phyloP scores from a whole-genome alignment of 2,797 vertebrate genomes.

The Coracias cyanogaster region DNA sequence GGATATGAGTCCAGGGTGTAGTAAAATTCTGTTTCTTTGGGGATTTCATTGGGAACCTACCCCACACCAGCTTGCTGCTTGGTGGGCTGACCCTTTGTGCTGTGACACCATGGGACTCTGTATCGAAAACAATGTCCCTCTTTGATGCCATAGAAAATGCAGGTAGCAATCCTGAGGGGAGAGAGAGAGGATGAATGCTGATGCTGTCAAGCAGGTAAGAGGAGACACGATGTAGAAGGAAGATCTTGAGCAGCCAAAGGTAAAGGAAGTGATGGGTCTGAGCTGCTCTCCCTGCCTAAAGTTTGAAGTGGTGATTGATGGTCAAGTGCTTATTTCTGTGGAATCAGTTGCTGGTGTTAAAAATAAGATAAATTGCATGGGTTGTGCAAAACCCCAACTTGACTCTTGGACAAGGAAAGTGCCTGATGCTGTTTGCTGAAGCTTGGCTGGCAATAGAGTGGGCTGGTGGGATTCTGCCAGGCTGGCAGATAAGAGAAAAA shows the following conservation, averaged over 20 bases:
- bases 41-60: background rate
- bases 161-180: background rate
- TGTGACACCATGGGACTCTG: background rate
- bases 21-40: background rate
- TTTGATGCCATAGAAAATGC: fast-evolving
- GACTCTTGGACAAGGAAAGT: background rate
- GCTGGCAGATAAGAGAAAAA: background rate
- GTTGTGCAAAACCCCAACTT: background rate
- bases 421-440: background rate
- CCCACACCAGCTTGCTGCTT: fast-evolving
- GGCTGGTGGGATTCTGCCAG: background rate
- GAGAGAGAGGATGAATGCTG: too few relatives aligned
- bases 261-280: background rate
- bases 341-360: background rate
- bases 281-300: background rate
- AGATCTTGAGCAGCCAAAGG: background rate
- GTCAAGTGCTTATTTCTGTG: background rate
- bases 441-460: background rate
- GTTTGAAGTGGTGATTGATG: background rate
- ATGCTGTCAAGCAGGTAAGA: background rate
- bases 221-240: background rate
- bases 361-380: background rate
- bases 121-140: background rate
- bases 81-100: background rate
- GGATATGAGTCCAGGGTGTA: background rate